Evolutionary conservation across 2,797 vertebrate species (phyloP), one percentile per base, ranked within the genome.

Genomic region (Typhlichthys eigenmanni): DNA sequence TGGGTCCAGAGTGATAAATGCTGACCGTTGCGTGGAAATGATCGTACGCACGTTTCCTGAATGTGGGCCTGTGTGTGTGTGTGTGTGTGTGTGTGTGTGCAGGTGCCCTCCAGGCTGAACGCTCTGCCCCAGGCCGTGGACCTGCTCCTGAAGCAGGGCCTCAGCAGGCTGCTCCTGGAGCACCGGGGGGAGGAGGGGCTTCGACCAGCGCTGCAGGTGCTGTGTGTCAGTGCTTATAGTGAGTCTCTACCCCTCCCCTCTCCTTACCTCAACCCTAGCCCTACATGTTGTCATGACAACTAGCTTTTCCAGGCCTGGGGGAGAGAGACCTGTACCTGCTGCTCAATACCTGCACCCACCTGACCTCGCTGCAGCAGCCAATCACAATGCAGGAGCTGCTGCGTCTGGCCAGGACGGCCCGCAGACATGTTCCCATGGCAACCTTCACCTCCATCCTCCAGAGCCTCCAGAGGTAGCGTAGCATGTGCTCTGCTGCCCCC

Each of bases 241-340:
- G 0, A 1, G 14, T 2, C 32, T 8, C 55, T 10, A 2, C 38
- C 34, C 16, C 34, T 11, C 13, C 34, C 9, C 1, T 6, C 6
- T 14, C 7, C 6, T n/a, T 8, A 49, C 3, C 24, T 45, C 14
- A 6, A 6, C 19, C 24, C 8, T 13, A 4, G 43, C 53, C 13
- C 8, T 53, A 5, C 19, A 16, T 53, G 29, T 56, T 57, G 34
- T 5, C 34, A 38, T 38, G 34, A 5, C 8, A 38, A 8, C 34
- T 38, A 5, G 5, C 38, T 53, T 57, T 2, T 43, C 1, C 76
- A 97, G 95, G 94, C 4, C 78, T 97, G 70, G 92, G 84, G 12
- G 92, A 95, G 80, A 80, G 88, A 58, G 94, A 95, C 69, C 86
- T 97, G 7, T 94, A 93, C 48, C 78, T 81, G n/a, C 55, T 96